Base-by-base conservation (phyloP, 1,140 invertebrate species). In the Octopus bimaculoides region DNA sequence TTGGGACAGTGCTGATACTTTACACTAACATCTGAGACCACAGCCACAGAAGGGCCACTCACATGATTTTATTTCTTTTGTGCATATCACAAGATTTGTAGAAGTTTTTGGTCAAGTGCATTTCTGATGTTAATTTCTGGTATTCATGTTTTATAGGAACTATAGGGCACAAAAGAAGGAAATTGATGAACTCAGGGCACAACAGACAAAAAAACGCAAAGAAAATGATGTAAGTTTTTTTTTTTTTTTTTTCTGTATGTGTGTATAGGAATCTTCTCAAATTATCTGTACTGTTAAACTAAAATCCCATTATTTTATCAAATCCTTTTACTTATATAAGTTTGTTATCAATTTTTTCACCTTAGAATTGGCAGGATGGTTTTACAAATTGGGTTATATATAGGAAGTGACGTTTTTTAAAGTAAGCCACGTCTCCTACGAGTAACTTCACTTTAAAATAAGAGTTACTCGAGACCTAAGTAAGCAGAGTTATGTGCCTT, bases 181-280 rank as follows among this genome's bases (percentile, higher is more conserved):
- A 77, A 83, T 88, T 12, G 86, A 88, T 80, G 86, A 83, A 14
- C 83, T 87, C 78, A 82, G 86, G 78, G 85, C 85, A 14, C 80
- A 80, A 54, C 87, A 88, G 80, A 82, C 83, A 71, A 69, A 84
- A 54, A 84, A 88, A 82, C 82, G 88, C 79, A 84, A 85, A 79
- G 88, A 88, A 79, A 83, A 84, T 82, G 88, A 89, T 82, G 88
- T 89, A 85, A 86, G 85, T 84, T 5, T 55, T 53, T 20, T 10
- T 52, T 10, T 14, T 71, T 5, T 55, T 53, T 20, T 10, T 52
- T 10, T 14, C 54, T 80, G 17, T 78, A 6, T 80, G 17, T 78
- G 52, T 75, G 12, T 66, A 17, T 69, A 52, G 55, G 53, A 52
- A 53, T 77, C 41, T n/a, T 17, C 9, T 17, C 41, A 54, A n/a